Conservation (phyloP, 2,888 invertebrate species). For the Cyrtodaria siliqua region DNA sequence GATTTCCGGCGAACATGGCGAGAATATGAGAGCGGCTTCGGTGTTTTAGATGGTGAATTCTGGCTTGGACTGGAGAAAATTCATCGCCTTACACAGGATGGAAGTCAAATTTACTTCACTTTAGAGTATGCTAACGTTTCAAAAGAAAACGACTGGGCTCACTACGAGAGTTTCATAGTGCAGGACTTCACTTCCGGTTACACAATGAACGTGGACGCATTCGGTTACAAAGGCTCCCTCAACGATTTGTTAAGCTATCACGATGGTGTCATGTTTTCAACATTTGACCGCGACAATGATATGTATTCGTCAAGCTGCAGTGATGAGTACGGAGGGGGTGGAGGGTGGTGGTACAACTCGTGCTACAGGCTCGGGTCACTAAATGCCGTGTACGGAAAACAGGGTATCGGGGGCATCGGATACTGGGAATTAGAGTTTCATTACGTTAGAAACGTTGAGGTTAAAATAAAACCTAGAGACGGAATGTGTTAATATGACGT, state of each 20-base stretch:
- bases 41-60: conserved; percentile 90
- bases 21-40: conserved; percentile 94
- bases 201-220: conserved; percentile 90
- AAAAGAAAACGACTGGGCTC: conserved; percentile 89
- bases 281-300: conserved; percentile 95
- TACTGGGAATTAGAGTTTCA: conserved; percentile 16
- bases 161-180: conserved; percentile 91
- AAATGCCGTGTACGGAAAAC: conserved; percentile 39
- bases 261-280: conserved; percentile 95
- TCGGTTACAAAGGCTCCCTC: conserved; percentile 92
- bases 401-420: conserved; percentile 14
- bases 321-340: conserved; percentile 18
- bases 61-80: conserved; percentile 95
- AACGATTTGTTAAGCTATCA: conserved; percentile 95
- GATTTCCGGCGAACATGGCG: conserved; percentile 94
- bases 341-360: conserved; percentile 51
- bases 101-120: conserved; percentile 87
- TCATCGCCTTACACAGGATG: conserved; percentile 89
- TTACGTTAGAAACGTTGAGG: conserved; percentile 14
- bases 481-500: conserved; percentile 35
- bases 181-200: conserved; percentile 90
- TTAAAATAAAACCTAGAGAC: conserved; percentile 30
- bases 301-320: conserved; percentile 10
- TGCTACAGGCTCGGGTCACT: conserved; percentile 42
- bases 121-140: conserved; percentile 94